Evolutionary conservation across 1,140 invertebrate species (phyloP), one percentile per base, ranked within the genome.

Genomic region (Diabrotica undecimpunctata): DNA sequence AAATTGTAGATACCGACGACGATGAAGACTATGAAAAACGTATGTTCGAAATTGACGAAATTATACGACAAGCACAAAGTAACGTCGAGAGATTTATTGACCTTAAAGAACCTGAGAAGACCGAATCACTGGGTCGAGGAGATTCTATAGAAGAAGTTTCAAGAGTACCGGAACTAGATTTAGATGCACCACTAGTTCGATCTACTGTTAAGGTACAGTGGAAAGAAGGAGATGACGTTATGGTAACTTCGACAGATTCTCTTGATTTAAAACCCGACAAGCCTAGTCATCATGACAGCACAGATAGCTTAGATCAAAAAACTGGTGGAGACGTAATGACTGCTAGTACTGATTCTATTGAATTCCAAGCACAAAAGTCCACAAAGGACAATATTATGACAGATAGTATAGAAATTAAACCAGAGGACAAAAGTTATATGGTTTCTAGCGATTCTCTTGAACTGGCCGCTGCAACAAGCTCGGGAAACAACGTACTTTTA

Each of bases 41-140:
- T 54, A 88, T 90, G 78, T 87, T 86, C 72, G 87, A 90, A 76
- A 90, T 90, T 54, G 88, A 90, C 71, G 87, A 89, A 75, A 90
- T 90, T 39, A 90, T 90, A 69, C 81, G 84, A 58, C 85, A 89
- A 72, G 87, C 88, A 39, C 87, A 88, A 77, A 82, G 81, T 11
- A 90, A 90, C 75, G 87, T 89, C 3, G 88, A 89, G 69, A 83
- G 83, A 58, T 83, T 87, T 55, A 84, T 86, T 35, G 79, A 81
- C 57, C 76, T 83, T 39, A 82, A 82, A 61, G 85, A 86, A 61
- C 63, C 72, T 12, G 80, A 81, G 62, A 81, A 79, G 70, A 80
- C 81, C 25, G 78, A 81, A 74, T 81, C 82, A 8, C 68, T 82
- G 52, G 81, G 80, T 41, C 67, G 80, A 62, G 81, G 80, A 9